A percentile compares a stretch with the other conserved stretches of the same genome.
These are phyloP conservation scores for Tuta absoluta DNA, from an alignment of 2,888 invertebrate species.

Conservation along the genomic window DNA sequence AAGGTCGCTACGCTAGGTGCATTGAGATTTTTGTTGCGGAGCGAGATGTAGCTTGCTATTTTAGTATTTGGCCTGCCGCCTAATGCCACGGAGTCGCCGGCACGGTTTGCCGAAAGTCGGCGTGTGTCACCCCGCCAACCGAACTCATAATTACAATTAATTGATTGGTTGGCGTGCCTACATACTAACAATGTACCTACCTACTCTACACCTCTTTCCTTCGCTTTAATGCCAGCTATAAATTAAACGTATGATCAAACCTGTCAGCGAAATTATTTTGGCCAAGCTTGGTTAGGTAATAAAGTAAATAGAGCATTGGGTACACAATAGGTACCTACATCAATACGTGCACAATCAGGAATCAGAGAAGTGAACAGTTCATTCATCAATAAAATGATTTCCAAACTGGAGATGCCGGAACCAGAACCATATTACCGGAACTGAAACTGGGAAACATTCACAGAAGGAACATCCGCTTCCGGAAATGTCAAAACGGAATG, in stretches of 20 bases:
- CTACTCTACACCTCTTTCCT: not conserved
- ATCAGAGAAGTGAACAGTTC: no score
- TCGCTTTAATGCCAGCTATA: slow-evolving; percentile 18
- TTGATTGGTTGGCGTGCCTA: slow-evolving; percentile 29
- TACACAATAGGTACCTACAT: no score
- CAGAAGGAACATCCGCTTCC: no score
- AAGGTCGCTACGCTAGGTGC: slow-evolving; percentile 68
- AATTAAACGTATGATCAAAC: slow-evolving; percentile 19
- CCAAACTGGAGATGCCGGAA: no score
- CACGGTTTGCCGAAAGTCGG: slow-evolving; percentile 39
- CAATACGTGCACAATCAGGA: no score
- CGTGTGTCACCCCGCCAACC: slow-evolving; percentile 16
- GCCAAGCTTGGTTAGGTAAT: not conserved
- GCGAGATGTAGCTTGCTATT: slow-evolving; percentile 74
- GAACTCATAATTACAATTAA: slow-evolving; percentile 29
- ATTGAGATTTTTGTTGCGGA: slow-evolving; percentile 70
- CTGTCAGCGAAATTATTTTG: slow-evolving; percentile 17
- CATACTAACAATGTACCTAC: slow-evolving; percentile 23
- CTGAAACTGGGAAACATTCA: no score
- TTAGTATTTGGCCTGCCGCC: slow-evolving; percentile 79
- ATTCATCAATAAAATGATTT: no score
- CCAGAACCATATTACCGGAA: no score
- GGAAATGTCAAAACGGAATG: no score
- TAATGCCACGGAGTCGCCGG: slow-evolving; percentile 69
- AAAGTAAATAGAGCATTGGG: no score